phyloP scores from a whole-genome alignment of 2,113 vertebrate species.

The Zosterops lateralis region DNA sequence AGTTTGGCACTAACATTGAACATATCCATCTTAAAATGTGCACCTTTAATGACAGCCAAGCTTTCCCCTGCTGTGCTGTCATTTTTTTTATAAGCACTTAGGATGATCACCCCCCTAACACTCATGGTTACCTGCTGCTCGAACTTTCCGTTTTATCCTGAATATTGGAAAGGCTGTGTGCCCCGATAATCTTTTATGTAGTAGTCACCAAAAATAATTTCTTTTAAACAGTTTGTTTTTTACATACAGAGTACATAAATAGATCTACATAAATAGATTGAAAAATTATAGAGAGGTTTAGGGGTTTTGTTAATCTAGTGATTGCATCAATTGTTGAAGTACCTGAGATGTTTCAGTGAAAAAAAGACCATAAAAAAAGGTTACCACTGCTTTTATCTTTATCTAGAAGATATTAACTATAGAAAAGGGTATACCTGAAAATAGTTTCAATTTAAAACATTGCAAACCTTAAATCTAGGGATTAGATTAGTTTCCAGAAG shows the following conservation, averaged over 20 bases:
- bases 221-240: not conserved
- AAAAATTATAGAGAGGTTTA: not conserved
- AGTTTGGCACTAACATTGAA: not conserved
- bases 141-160: not conserved
- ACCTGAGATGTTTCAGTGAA: not conserved
- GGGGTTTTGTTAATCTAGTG: not conserved
- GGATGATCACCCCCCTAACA: fast-evolving
- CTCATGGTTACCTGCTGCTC: not conserved
- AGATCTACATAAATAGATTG: not conserved
- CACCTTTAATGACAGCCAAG: not conserved
- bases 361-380: not conserved
- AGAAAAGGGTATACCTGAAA: not conserved
- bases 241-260: not conserved
- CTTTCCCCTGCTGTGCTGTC: not conserved
- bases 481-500: not conserved
- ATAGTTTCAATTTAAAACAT: not conserved
- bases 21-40: not conserved
- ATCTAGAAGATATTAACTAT: not conserved
- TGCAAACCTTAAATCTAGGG: not conserved
- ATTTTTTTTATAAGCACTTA: not conserved
- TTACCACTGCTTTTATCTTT: not conserved
- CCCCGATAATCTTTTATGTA: not conserved
- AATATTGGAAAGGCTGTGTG: not conserved
- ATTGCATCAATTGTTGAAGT: not conserved
- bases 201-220: not conserved